Evolutionary conservation across 2,888 invertebrate species (phyloP).

Genomic region (Temnothorax unifasciatus): DNA sequence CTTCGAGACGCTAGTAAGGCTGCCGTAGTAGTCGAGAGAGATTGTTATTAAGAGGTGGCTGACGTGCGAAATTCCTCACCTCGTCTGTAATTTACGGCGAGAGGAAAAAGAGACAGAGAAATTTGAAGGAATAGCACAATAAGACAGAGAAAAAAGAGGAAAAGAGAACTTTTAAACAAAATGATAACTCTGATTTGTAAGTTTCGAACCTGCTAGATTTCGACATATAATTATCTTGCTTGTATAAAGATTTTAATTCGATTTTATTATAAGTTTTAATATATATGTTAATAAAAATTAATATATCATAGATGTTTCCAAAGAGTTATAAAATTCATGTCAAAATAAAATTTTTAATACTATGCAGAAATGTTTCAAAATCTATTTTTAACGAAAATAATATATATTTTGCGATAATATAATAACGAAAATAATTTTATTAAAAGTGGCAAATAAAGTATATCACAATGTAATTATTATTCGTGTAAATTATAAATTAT

Average conservation of each 20-base stretch:
- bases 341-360: slow-evolving; percentile 1
- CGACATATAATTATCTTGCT: not conserved
- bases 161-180: not conserved
- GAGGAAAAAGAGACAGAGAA: not conserved
- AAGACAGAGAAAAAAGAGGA: not conserved
- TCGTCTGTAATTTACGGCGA: slow-evolving; percentile 13
- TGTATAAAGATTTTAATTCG: not conserved
- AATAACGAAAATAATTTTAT: slow-evolving; percentile 12
- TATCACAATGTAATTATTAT: not conserved
- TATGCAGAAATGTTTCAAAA: not conserved
- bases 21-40: slow-evolving; percentile 31
- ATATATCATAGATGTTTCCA: not conserved
- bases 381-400: not conserved
- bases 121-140: not conserved
- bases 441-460: not conserved
- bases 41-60: slow-evolving; percentile 63
- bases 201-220: not conserved
- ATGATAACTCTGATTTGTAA: not conserved
- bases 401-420: not conserved
- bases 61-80: slow-evolving; percentile 48
- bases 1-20: slow-evolving; percentile 46
- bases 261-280: not conserved
- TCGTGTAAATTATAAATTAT: slow-evolving; percentile 7
- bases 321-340: not conserved
- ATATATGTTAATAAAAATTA: not conserved